Evolutionary conservation across 2,797 vertebrate species (phyloP).

Genomic region (Todus mexicanus): DNA sequence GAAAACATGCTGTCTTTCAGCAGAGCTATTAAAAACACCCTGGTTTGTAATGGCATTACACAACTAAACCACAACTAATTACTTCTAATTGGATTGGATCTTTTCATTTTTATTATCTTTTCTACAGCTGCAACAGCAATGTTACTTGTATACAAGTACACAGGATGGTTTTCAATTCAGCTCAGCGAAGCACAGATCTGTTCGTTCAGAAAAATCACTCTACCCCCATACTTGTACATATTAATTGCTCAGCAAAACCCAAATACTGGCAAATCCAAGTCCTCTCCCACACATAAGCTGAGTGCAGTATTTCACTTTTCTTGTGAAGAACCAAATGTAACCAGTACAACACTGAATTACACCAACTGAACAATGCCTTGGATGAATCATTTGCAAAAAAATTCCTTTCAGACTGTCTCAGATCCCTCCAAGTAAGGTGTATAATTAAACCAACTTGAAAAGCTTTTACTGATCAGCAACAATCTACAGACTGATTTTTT

Average conservation of each 20-base stretch:
- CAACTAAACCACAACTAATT: neutral
- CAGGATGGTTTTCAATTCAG: neutral
- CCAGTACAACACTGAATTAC: neutral
- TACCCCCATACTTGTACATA: fast-evolving
- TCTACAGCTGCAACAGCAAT: neutral
- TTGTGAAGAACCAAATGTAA: neutral
- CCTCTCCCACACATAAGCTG: neutral
- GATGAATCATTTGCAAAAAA: neutral
- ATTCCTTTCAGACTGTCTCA: neutral
- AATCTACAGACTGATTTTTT: neutral
- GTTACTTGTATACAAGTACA: neutral
- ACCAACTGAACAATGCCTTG: neutral
- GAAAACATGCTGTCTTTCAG: neutral
- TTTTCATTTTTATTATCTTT: neutral
- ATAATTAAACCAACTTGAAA: neutral
- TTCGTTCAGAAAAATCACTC: neutral
- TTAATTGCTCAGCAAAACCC: neutral
- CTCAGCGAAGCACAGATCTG: neutral
- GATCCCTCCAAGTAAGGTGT: neutral
- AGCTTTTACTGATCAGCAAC: neutral
- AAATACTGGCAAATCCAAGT: neutral
- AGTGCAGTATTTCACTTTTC: neutral
- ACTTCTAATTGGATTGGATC: neutral
- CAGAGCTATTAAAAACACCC: neutral
- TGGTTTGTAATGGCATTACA: neutral